A percentile compares a stretch with the other conserved stretches of the same genome.
Evolutionary conservation across 2,797 vertebrate genomes (phyloP).

Genomic region (Halcyon leucocephala): DNA sequence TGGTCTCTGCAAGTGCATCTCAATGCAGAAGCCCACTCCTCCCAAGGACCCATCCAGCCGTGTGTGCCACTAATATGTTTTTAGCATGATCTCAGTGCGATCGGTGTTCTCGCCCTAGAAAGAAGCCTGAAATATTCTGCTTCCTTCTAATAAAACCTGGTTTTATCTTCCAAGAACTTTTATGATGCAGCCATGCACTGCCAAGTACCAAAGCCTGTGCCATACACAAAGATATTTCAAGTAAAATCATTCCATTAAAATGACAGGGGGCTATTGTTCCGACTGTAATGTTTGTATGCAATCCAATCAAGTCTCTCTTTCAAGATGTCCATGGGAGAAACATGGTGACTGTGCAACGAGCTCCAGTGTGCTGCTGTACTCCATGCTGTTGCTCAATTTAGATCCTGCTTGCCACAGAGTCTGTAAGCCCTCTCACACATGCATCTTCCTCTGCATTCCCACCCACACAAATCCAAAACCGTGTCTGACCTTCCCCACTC

Average conservation of each 20-base stretch:
- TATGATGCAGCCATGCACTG: background rate
- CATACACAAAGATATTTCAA: background rate
- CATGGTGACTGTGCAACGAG: accelerated
- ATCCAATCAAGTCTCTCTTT: background rate
- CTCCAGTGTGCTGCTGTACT: background rate
- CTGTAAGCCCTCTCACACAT: background rate
- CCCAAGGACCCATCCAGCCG: background rate
- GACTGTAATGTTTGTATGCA: background rate
- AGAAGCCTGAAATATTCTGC: background rate
- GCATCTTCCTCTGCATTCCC: conserved; percentile 9
- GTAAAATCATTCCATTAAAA: background rate
- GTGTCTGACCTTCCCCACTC: conserved; percentile 12
- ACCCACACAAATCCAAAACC: conserved; percentile 29
- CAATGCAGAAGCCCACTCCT: background rate
- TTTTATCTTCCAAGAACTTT: conserved; percentile 31
- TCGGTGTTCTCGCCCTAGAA: background rate
- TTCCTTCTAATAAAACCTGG: conserved; percentile 24
- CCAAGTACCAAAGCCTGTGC: background rate
- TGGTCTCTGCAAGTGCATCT: background rate
- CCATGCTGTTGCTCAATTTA: background rate
- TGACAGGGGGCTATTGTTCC: background rate
- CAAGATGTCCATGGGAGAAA: background rate
- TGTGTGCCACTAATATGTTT: background rate
- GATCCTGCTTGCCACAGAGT: background rate
- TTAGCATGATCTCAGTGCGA: background rate